Conservation (phyloP, 1,140 invertebrate species). For the Schmidtea mediterranea region DNA sequence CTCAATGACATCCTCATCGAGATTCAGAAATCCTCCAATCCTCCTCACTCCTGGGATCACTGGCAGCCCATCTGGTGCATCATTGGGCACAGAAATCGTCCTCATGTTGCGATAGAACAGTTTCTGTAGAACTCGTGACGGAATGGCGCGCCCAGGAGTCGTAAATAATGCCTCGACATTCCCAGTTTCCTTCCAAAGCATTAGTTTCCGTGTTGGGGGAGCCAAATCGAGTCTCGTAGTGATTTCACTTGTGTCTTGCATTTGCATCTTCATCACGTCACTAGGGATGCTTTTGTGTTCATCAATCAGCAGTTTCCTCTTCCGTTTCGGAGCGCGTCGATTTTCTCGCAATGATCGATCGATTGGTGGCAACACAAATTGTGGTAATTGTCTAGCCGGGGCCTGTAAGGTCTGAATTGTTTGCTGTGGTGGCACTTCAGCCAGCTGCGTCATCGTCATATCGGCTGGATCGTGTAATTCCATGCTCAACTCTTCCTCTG, state of each 20-base stretch:
- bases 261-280: constrained; percentile 94
- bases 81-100: constrained; percentile 10
- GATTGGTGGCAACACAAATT: too few relatives aligned
- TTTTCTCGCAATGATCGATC: too few relatives aligned
- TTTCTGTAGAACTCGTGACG: constrained; percentile 49
- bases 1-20: neutral
- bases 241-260: constrained; percentile 87
- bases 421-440: too few relatives aligned
- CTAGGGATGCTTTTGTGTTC: constrained; percentile 95
- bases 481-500: neutral
- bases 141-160: constrained; percentile 54
- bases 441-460: too few relatives aligned
- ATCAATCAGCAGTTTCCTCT: constrained; percentile 77
- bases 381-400: too few relatives aligned
- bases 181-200: constrained; percentile 97
- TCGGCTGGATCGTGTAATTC: too few relatives aligned
- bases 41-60: too few relatives aligned
- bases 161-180: constrained; percentile 69
- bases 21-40: neutral
- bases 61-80: neutral
- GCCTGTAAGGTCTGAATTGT: too few relatives aligned
- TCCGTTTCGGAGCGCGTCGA: neutral
- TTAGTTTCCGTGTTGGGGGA: constrained; percentile 80
- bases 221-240: constrained; percentile 82
- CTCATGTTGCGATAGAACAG: constrained; percentile 28